Base-by-base conservation (phyloP, 2,797 vertebrate genomes). In the Varecia variegata region DNA sequence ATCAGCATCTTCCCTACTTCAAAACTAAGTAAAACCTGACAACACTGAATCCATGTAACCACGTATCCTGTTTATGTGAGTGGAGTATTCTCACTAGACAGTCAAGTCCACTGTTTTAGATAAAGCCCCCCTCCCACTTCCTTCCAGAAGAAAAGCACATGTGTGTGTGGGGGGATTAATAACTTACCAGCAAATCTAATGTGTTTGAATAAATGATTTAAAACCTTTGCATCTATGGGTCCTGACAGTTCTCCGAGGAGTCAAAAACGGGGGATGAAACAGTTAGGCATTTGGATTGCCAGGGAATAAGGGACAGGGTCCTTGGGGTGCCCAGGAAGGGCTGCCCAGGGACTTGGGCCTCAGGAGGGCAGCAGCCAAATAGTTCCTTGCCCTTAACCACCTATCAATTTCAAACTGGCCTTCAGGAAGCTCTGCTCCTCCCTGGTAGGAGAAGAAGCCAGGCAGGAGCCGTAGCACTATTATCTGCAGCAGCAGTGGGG, bases 31-130 rank as follows among this genome's bases (percentile, higher is more conserved):
- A 96, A 97, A 98, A 97, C 95, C 95, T 97, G 94, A 94, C 98
- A 97, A 98, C 96, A 98, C 96, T 97, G 94, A 97, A 83, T 98
- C 94, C 96, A 97, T 97, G 94, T 96, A 80, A 97, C 95, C 96
- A 97, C 94, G 88, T 98, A 95, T 94, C 96, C 93, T 70, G 76
- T 96, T 97, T 98, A 96, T 97, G 93, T 71, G 85, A 96, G 52
- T 85, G 97, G 97, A 95, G 94, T 97, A 96, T 52, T 82, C 93
- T 97, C 0, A 2, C 92, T 97, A 88, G 95, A 97, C 43, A 95
- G 84, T 76, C 90, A 77, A 91, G 81, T 85, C 90, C 96, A n/a
- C 25, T 38, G 94, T 92, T 98, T 95, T 93, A 95, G 94, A 86
- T 95, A n/a, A 79, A 95, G 95, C 95, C 79, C 93, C 95, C 82